Evolutionary conservation across 2,797 vertebrate species (phyloP).

Genomic region (Hyperoplus lanceolatus): DNA sequence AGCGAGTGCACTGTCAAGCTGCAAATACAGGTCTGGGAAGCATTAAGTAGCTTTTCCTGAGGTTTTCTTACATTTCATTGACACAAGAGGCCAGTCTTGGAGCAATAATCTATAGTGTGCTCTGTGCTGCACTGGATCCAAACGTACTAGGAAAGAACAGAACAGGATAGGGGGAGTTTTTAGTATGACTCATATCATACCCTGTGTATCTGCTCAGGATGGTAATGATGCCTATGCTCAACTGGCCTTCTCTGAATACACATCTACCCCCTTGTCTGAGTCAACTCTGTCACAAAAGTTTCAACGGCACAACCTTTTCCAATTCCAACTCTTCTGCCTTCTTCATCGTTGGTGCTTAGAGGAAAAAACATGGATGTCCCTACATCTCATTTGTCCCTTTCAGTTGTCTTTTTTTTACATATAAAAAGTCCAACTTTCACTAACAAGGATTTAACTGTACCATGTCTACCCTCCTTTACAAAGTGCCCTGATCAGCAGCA

Average conservation of each 20-base stretch:
- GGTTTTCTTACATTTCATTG: slow-evolving; percentile 12
- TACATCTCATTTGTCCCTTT: not conserved
- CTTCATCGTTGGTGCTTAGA: slow-evolving; percentile 25
- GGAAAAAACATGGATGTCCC: slow-evolving; percentile 15
- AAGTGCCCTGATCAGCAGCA: slow-evolving; percentile 79
- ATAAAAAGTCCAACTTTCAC: slow-evolving; percentile 22
- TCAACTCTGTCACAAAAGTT: slow-evolving; percentile 16
- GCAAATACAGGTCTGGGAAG: slow-evolving; percentile 24
- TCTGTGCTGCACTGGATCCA: slow-evolving; percentile 4
- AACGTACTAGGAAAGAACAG: slow-evolving; percentile 19
- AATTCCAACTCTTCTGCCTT: slow-evolving; percentile 6
- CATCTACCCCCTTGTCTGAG: not conserved
- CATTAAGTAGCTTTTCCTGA: slow-evolving; percentile 42
- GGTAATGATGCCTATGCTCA: slow-evolving; percentile 18
- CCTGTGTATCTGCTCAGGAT: slow-evolving; percentile 32
- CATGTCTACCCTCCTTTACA: slow-evolving; percentile 66
- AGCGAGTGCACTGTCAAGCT: not conserved
- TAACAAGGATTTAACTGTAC: not conserved
- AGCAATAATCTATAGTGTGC: slow-evolving; percentile 18
- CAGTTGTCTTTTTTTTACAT: slow-evolving; percentile 12
- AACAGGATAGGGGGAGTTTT: not conserved
- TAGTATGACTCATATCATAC: slow-evolving; percentile 7
- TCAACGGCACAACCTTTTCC: slow-evolving; percentile 6
- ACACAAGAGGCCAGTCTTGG: slow-evolving; percentile 14
- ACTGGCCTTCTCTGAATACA: slow-evolving; percentile 19